Evolutionary conservation across 2,888 invertebrate species (phyloP).

Genomic region (Achlya flavicornis): DNA sequence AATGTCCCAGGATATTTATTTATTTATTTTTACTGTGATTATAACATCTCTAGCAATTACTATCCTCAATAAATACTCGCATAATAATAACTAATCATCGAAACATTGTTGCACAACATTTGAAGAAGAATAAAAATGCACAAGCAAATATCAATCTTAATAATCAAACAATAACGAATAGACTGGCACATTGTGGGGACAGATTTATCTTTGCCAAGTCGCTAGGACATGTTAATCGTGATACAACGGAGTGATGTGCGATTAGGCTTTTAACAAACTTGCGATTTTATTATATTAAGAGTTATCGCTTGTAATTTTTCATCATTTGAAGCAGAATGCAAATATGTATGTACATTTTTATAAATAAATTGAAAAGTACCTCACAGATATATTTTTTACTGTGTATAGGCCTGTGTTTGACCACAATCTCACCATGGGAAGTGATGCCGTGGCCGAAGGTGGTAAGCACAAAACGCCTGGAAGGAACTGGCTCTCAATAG

Average conservation of each 20-base stretch:
- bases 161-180: constrained; percentile 9
- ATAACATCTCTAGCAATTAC: not conserved
- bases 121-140: not conserved
- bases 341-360: too few species aligned
- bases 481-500: too few species aligned
- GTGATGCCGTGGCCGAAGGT: too few species aligned
- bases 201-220: constrained; percentile 42
- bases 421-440: too few species aligned
- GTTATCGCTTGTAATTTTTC: not conserved
- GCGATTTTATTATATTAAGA: constrained; percentile 18
- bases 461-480: too few species aligned
- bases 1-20: too few species aligned
- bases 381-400: too few species aligned
- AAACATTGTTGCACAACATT: not conserved
- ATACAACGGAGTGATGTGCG: constrained; percentile 62
- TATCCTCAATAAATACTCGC: not conserved
- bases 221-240: constrained; percentile 63
- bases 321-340: not conserved
- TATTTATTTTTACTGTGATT: too few species aligned
- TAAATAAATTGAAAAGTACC: too few species aligned
- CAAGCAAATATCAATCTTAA: constrained; percentile 20
- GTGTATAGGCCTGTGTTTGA: too few species aligned
- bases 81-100: not conserved
- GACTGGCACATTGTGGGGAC: constrained; percentile 4
- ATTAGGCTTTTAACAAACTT: constrained; percentile 42